Evolutionary conservation across 2,113 vertebrate species (phyloP), one percentile per base, ranked within the genome.

Genomic region (Forbesichthys papilliferus): DNA sequence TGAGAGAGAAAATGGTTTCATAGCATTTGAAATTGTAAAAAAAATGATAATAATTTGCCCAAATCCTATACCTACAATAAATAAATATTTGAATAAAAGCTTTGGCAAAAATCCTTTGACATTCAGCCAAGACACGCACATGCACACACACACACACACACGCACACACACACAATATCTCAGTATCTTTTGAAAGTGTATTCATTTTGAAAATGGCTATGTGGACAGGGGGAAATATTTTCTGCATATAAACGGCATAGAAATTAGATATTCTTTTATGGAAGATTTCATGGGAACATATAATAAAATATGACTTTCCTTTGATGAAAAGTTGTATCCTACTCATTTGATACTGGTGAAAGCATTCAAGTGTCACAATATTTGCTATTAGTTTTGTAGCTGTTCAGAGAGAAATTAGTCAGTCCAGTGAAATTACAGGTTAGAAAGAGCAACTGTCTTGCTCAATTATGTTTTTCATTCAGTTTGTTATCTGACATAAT

Each of bases 261-360:
- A 56, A 71, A 69, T 68, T 52, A 74, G 66, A 49, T 34, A 18
- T 10, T 9, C 49, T 72, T 46, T 14, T 64, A 5, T 47, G 18
- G 11, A 49, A 1, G 10, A n/a, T 57, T 20, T 11, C 36, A 42
- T 42, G 7, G 36, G 36, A 6, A 48, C 55, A 36, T 51, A 1
- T 63, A 53, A 20, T 53, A 51, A 52, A 14, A 14, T 4, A 64
- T 49, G 9, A 14, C 33, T 52, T 61, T 53, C 57, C 20, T 16
- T 33, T 36, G 4, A 61, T 53, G 5, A 64, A 18, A 16, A 60
- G 12, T 70, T 18, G 27, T 48, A 46, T 8, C 58, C 27, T 51
- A 60, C 57, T 34, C 55, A 51, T 60, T 3, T 49, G 4, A 12
- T 7, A 13, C 16, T 62, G 58, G n/a, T 60, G 49, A 60, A 46